These are phyloP conservation scores for Falco biarmicus DNA, from an alignment of 2,797 vertebrate species.

Conservation along the genomic window DNA sequence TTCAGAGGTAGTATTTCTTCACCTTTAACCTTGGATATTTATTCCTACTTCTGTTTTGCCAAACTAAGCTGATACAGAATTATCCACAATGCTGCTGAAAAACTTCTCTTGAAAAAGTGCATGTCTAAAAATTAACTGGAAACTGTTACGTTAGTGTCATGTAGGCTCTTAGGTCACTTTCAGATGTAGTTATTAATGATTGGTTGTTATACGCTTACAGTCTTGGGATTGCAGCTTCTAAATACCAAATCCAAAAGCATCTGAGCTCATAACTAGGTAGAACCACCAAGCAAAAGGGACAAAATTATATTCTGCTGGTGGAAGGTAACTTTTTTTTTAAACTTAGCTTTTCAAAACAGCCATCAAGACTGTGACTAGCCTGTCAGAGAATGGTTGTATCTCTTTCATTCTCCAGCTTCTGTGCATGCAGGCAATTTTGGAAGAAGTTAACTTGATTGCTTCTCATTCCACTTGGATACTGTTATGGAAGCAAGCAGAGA, in stretches of 20 bases:
- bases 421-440: background rate
- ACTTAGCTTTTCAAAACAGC: fast-evolving
- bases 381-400: background rate
- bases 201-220: background rate
- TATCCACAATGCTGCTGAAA: background rate
- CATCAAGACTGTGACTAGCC: background rate
- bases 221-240: fast-evolving
- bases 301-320: background rate
- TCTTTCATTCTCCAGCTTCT: background rate
- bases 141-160: background rate
- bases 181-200: background rate
- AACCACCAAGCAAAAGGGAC: background rate
- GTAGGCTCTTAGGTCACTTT: background rate
- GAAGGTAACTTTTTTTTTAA: background rate
- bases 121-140: background rate
- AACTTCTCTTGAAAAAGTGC: background rate
- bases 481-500: background rate
- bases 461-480: background rate
- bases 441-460: background rate
- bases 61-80: fast-evolving
- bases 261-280: background rate
- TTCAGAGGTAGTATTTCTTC: background rate
- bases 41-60: background rate
- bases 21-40: background rate
- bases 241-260: background rate